Conservation (phyloP, 2,113 vertebrate species). For the Casuarius casuarius region DNA sequence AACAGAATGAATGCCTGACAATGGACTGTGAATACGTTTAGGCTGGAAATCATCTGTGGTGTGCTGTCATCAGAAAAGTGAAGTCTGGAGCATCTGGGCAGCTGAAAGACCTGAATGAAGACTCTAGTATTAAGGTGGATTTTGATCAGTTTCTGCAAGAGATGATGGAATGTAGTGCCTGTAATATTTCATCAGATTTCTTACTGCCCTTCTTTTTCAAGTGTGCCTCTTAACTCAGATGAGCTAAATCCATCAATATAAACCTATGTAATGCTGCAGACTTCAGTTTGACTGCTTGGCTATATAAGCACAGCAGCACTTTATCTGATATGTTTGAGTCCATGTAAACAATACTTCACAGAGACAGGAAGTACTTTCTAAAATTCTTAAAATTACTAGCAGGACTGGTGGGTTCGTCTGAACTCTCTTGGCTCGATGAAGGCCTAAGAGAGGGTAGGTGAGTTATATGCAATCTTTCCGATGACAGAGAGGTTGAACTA, state of each 20-base stretch:
- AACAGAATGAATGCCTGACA: rapidly evolving
- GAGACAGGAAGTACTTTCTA: not conserved
- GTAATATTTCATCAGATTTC: not conserved
- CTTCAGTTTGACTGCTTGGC: not conserved
- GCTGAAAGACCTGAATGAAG: not conserved
- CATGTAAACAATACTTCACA: not conserved
- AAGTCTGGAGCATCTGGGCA: not conserved
- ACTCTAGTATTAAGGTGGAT: not conserved
- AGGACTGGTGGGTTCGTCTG: not conserved
- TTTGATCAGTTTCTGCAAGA: not conserved
- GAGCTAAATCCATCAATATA: not conserved
- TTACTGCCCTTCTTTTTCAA: not conserved
- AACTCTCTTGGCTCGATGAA: not conserved
- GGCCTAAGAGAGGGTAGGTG: not conserved
- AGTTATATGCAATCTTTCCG: not conserved
- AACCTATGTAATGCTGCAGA: not conserved
- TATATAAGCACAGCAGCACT: not conserved
- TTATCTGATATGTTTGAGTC: not conserved
- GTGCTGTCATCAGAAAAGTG: not conserved
- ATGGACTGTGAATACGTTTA: not conserved
- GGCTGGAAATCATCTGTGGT: not conserved
- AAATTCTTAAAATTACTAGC: not conserved
- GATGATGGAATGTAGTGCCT: not conserved
- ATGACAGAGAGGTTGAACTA: not conserved
- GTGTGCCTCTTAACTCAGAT: not conserved